Evolutionary conservation across 2,113 vertebrate species (phyloP), one percentile per base, ranked within the genome.

Genomic region (Siphamia tubifer): DNA sequence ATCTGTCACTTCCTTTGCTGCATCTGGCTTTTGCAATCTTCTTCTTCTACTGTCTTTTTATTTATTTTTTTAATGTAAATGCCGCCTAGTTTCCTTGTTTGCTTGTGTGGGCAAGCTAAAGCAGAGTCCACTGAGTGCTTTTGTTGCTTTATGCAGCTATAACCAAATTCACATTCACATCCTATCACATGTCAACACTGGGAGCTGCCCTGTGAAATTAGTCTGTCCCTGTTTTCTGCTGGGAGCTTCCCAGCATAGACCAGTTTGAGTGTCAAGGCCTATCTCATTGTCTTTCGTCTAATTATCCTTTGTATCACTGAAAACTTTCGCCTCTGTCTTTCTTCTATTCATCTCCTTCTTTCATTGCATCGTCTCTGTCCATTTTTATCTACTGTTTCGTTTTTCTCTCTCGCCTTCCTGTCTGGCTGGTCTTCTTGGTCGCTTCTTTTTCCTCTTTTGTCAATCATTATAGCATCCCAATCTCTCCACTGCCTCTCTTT

Each of bases 1-100:
- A 68, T 62, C 65, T 48, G 40, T 81, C 79, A 84, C 60, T 70
- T 68, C 10, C 60, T 12, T 2, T 2, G 25, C 68, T 43, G 57
- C 48, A 70, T 48, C 43, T 65, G 57, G 34, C 20, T 45, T 19
- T 13, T 34, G 30, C 43, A 57, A 39, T 47, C 55, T 47, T 19
- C 6, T 25, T 20, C 24, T 24, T 66, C 24, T 3, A 19, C 8
- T 0, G 13, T 17, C 1, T 43, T 8, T 45, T 44, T 12, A 9
- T 16, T 23, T 0, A 13, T 17, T 1, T 43, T 8, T 45, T 44
- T 12, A 9, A 16, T 23, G 25, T 49, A 17, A 64, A 31, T 39
- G 16, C 1, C 20, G 0, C 38, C 23, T 32, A 53, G 8, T 20
- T 39, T 49, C 8, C 13, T 19, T 48, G 5, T 23, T 45, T 35